Conservation (phyloP, 2,113 vertebrate genomes). For the Zapornia atra region DNA sequence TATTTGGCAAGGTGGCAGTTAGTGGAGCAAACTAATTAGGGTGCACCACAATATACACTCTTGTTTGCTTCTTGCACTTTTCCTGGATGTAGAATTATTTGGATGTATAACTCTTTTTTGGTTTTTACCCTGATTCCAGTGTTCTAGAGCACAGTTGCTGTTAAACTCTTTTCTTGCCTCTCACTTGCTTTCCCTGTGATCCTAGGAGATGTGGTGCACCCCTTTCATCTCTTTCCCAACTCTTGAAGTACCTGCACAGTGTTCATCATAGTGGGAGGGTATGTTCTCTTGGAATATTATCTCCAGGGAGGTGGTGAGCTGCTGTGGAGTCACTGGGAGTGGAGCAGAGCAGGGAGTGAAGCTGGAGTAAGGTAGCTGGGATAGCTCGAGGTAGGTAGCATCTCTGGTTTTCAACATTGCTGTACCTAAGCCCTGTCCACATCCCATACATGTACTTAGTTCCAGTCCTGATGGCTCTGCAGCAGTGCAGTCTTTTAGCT, state of each 20-base stretch:
- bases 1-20: not conserved
- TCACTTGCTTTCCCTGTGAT: not conserved
- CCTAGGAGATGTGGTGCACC: not conserved
- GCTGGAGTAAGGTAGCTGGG: not conserved
- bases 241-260: not conserved
- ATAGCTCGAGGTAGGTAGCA: not conserved
- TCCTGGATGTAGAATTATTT: not conserved
- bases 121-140: not conserved
- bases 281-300: not conserved
- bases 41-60: not conserved
- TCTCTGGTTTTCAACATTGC: not conserved
- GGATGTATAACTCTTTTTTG: not conserved
- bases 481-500: not conserved
- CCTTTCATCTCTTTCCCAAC: not conserved
- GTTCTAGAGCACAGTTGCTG: not conserved
- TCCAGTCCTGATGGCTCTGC: not conserved
- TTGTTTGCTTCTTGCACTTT: not conserved
- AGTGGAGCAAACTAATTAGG: not conserved
- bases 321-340: not conserved
- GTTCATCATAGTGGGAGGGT: not conserved
- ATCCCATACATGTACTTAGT: not conserved
- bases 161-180: not conserved
- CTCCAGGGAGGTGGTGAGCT: not conserved
- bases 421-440: not conserved
- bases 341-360: not conserved